Evolutionary conservation across 2,797 vertebrate species (phyloP).

Genomic region (Garrulus glandarius): DNA sequence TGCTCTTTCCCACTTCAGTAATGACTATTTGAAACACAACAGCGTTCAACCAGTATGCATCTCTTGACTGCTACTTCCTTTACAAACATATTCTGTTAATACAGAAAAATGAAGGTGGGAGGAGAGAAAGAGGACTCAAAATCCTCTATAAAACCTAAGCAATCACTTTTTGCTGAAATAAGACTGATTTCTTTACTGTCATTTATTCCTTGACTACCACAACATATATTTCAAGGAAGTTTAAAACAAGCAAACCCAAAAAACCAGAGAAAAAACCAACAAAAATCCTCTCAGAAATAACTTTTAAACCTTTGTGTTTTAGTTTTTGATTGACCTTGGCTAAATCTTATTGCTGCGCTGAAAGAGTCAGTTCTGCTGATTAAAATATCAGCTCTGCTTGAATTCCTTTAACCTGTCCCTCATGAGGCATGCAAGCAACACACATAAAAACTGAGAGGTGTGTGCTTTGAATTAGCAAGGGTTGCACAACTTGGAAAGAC

Average conservation of each 20-base stretch:
- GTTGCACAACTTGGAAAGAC: background rate
- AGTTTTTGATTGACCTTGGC: background rate
- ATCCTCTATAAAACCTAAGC: background rate
- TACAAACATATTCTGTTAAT: background rate
- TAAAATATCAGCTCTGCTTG: background rate
- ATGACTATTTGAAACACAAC: background rate
- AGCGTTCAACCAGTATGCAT: background rate
- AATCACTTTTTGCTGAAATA: background rate
- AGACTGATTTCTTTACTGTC: background rate
- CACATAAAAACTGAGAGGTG: background rate
- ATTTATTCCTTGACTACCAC: background rate
- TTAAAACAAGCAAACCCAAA: background rate
- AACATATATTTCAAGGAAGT: background rate
- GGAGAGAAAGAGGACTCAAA: background rate
- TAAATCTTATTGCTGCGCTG: background rate
- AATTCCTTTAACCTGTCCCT: background rate
- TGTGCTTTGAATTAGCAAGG: background rate
- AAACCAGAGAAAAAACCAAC: background rate
- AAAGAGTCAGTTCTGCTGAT: background rate
- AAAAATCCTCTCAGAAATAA: background rate
- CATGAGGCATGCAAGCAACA: background rate
- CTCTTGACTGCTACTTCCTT: background rate
- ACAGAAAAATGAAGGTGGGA: background rate
- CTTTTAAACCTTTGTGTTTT: background rate
- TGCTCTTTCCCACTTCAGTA: background rate